Evolutionary conservation across 2,888 invertebrate genomes (phyloP).

Genomic region (Fissipunctia ypsillon): DNA sequence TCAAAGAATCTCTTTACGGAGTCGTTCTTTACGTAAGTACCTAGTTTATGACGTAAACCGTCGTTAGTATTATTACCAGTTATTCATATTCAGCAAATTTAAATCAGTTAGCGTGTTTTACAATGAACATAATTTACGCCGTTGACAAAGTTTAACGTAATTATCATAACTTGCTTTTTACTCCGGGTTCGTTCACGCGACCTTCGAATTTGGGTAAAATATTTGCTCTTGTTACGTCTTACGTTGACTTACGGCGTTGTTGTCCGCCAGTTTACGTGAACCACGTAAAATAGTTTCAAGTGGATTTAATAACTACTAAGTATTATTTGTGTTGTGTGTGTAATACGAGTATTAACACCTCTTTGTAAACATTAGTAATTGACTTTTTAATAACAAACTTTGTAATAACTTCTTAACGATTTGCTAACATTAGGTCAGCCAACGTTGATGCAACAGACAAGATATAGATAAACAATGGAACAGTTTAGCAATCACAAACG

Average conservation of each 20-base stretch:
- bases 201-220: conserved; percentile 52
- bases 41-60: conserved; percentile 34
- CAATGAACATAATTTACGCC: conserved; percentile 36
- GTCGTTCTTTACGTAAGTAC: conserved; percentile 10
- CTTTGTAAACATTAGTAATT: too few species aligned
- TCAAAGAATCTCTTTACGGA: conserved; percentile 37
- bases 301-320: neutral
- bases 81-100: conserved; percentile 43
- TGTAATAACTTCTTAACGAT: conserved; percentile 33
- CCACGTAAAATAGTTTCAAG: neutral
- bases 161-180: conserved; percentile 61
- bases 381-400: too few species aligned
- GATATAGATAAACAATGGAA: conserved; percentile 41
- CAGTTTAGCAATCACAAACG: conserved; percentile 48
- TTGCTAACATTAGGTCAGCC: conserved; percentile 18
- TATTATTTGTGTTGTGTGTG: conserved; percentile 3
- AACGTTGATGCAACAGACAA: conserved; percentile 34
- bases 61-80: conserved; percentile 12
- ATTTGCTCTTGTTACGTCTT: conserved; percentile 34
- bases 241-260: conserved; percentile 33
- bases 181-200: conserved; percentile 51
- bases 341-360: too few species aligned
- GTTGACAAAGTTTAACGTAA: conserved; percentile 44
- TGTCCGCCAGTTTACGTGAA: conserved; percentile 1
- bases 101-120: conserved; percentile 49